A percentile compares a stretch with the other conserved stretches of the same genome.
Conservation (phyloP, 2,888 invertebrate genomes). For the Eueremaeus valkanovi region DNA sequence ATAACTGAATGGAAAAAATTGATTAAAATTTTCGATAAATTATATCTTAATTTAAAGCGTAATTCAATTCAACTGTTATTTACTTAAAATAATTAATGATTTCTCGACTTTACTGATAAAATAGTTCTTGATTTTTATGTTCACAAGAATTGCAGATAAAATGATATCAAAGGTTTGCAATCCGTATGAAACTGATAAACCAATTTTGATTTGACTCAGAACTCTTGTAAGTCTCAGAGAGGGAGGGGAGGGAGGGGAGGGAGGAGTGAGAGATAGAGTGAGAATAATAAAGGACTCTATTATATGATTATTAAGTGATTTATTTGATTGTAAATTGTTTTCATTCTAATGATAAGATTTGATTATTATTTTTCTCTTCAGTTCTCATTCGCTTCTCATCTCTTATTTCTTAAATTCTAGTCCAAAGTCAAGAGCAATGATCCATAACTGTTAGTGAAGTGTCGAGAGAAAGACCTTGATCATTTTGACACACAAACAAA, state of each 20-base stretch:
- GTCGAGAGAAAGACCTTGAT: not conserved
- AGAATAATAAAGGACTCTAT: not conserved
- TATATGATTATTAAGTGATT: constrained; percentile 15
- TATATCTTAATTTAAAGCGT: not conserved
- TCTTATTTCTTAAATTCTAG: not conserved
- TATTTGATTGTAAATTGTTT: constrained; percentile 22
- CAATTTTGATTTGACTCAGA: not conserved
- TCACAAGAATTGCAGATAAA: not conserved
- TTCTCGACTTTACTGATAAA: not conserved
- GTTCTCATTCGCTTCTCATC: not conserved
- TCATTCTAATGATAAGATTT: constrained; percentile 3
- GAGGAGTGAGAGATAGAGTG: constrained; percentile 12
- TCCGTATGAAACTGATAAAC: not conserved
- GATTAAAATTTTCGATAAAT: too few relatives aligned
- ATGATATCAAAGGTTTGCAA: not conserved
- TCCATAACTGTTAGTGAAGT: constrained; percentile 2
- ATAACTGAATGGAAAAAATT: too few relatives aligned
- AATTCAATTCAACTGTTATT: not conserved
- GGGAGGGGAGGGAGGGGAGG: not conserved
- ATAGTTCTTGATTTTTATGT: not conserved
- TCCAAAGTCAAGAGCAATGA: constrained; percentile 27
- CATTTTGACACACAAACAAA: not conserved
- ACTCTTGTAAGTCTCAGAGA: not conserved
- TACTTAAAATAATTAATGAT: not conserved
- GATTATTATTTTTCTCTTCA: not conserved